These are phyloP conservation scores for Stenchaetothrips biformis DNA, from an alignment of 2,888 invertebrate species.

Conservation along the genomic window DNA sequence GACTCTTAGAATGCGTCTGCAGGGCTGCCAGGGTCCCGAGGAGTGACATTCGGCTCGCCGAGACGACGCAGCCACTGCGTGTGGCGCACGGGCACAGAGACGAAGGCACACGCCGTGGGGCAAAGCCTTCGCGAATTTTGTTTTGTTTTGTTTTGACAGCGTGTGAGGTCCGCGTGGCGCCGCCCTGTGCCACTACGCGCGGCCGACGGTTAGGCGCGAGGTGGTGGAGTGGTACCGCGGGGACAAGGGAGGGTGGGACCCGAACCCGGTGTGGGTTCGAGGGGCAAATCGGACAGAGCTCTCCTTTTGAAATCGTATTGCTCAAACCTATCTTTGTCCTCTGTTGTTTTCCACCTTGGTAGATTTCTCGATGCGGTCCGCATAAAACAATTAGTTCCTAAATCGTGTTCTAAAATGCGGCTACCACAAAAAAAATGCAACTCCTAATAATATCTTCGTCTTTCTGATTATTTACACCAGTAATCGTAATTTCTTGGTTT, in stretches of 20 bases:
- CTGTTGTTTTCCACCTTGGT: background rate
- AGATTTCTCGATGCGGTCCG: background rate
- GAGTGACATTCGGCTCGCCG: background rate
- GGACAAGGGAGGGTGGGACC: no score
- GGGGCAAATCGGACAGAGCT: no score
- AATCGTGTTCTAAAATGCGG: background rate
- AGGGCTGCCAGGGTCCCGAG: background rate
- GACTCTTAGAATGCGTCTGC: no score
- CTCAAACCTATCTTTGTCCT: background rate
- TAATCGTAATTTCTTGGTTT: conserved; percentile 12
- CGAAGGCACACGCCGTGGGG: background rate
- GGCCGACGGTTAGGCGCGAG: no score
- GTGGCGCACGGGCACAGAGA: no score
- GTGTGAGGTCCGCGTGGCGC: background rate
- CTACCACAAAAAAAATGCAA: background rate
- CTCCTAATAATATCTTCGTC: background rate
- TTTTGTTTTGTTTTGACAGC: background rate
- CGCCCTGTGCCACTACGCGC: background rate
- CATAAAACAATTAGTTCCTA: background rate
- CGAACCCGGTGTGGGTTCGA: no score
- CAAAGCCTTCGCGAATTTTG: background rate
- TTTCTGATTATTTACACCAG: background rate
- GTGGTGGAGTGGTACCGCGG: no score
- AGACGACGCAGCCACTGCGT: background rate
- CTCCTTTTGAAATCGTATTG: no score